Evolutionary conservation across 2,113 vertebrate genomes (phyloP).

Genomic region (Leucosticte australis): DNA sequence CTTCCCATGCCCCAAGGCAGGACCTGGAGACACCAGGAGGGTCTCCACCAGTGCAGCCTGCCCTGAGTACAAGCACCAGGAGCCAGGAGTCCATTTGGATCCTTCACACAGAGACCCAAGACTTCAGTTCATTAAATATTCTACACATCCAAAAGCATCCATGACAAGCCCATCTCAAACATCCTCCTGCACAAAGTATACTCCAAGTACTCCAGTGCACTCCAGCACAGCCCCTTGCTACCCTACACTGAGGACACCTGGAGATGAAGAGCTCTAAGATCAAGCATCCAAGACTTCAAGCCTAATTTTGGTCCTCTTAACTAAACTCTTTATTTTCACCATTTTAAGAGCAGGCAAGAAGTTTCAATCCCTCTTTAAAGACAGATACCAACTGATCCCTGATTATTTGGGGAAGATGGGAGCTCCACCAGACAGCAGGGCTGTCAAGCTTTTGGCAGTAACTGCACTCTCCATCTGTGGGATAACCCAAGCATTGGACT

Average conservation of each 20-base stretch:
- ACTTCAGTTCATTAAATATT: background rate
- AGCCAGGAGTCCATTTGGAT: background rate
- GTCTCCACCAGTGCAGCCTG: background rate
- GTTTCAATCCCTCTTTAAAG: background rate
- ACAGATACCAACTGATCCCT: background rate
- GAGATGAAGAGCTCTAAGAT: background rate
- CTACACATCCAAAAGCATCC: background rate
- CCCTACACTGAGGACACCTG: background rate
- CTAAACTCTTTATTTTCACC: background rate
- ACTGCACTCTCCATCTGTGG: background rate
- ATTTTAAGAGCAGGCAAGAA: background rate
- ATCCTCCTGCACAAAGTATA: background rate
- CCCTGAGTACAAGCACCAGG: fast-evolving
- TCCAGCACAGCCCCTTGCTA: background rate
- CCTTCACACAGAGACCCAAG: background rate
- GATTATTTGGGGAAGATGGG: background rate
- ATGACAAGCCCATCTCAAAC: background rate
- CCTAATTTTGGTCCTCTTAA: background rate
- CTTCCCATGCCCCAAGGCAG: background rate
- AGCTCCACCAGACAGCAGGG: background rate
- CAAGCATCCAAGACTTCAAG: background rate
- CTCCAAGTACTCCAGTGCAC: background rate
- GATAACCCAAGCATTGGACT: background rate
- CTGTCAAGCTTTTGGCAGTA: background rate
- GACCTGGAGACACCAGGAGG: background rate